A percentile compares a stretch with the other conserved stretches of the same genome.
These are phyloP conservation scores for Oryzias curvinotus DNA, from an alignment of 2,113 vertebrate genomes.

Conservation along the genomic window DNA sequence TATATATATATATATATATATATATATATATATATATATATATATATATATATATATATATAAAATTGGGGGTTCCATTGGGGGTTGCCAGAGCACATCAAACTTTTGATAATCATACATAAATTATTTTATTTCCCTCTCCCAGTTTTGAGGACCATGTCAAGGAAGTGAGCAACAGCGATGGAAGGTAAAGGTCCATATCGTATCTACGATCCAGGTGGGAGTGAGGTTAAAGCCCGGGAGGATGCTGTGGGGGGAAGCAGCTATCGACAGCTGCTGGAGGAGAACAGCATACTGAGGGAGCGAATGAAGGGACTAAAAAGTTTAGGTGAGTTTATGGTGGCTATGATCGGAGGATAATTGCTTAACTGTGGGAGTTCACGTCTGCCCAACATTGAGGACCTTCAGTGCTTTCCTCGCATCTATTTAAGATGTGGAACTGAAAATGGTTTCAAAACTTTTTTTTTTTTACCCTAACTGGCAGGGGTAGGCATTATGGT, in stretches of 20 bases:
- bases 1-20: too few relatives aligned
- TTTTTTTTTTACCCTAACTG: too few relatives aligned
- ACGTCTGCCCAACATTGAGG: background rate
- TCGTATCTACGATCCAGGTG: slow-evolving; percentile 96
- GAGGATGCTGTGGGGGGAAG: slow-evolving; percentile 69
- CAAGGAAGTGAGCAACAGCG: slow-evolving; percentile 65
- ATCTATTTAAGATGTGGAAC: background rate
- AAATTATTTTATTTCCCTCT: background rate
- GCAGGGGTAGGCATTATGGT: background rate
- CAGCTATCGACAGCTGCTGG: slow-evolving; percentile 87
- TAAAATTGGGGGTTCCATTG: too few relatives aligned
- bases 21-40: too few relatives aligned
- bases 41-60: too few relatives aligned
- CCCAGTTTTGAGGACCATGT: slow-evolving; percentile 66
- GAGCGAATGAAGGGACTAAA: slow-evolving; percentile 96
- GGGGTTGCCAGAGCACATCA: too few relatives aligned
- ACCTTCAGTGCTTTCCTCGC: background rate
- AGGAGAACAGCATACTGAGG: slow-evolving; percentile 88
- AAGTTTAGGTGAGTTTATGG: slow-evolving; percentile 84
- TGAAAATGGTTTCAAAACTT: background rate
- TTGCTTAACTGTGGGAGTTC: background rate
- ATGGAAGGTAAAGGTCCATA: slow-evolving; percentile 96
- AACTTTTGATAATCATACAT: too few relatives aligned
- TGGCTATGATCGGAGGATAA: background rate
- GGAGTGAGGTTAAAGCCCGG: slow-evolving; percentile 79